Base-by-base conservation (phyloP, 1,140 invertebrate species). In the Trigoniulus corallinus region DNA sequence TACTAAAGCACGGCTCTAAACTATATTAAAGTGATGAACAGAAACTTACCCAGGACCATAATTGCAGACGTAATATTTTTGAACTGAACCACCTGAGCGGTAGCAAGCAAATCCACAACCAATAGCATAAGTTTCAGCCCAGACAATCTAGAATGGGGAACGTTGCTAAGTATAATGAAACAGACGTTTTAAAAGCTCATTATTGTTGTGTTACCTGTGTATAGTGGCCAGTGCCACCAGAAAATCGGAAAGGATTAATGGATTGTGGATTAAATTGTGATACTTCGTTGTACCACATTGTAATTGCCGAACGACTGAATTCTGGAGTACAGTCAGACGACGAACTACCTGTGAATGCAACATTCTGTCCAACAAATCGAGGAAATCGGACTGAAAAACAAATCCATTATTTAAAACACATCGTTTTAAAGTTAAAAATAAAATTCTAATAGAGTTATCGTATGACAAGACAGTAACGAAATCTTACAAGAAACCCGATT, bases 41-140 rank as follows among this genome's bases (percentile, higher is more conserved):
- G n/a, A n/a, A n/a, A n/a, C n/a, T 44, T 50, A 51, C 50, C 50
- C 24, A 2, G 50, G 50, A 25, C 50, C 50, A 34, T 51, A 51
- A 23, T 51, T 51, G 46, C 50, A 51, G 21, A 51, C 50, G 27
- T 51, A 51, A 3, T 49, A 29, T 26, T 51, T 51, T 20, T 22
- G 48, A 41, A 39, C 48, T 13, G 12, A 10, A 7, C 27, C 24
- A 34, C 15, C 15, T 7, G 7, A 7, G 15, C 29, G 29, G 21
- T 47, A 51, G 34, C 49, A 51, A 12, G 50, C 24, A 41, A 49
- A 51, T 2, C 50, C 50, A 49, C 50, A 51, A 34, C 50, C 50
- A 48, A 51, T 23, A 21, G 4, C n/a, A n/a, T 45, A 21, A 1
- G 50, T 51, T 39, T 25, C 25, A 21, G 20, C 50, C 50, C 50